Evolutionary conservation across 2,797 vertebrate genomes (phyloP).

Genomic region (Champsocephalus esox): DNA sequence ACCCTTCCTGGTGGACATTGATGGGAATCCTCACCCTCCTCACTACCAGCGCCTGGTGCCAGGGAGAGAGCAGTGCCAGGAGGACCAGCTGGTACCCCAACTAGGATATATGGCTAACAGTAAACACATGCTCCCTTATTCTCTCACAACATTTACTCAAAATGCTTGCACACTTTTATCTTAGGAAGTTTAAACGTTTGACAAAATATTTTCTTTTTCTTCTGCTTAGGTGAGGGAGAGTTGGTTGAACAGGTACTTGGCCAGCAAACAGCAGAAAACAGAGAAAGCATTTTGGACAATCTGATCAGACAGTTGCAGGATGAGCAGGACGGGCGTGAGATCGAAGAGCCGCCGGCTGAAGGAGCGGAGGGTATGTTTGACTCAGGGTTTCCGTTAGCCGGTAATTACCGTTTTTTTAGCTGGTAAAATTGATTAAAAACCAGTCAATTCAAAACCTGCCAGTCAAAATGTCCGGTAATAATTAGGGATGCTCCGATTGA

Average conservation of each 20-base stretch:
- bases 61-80: conserved; percentile 96
- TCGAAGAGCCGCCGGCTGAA: conserved; percentile 76
- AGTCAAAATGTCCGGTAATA: too few species aligned
- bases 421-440: too few species aligned
- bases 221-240: conserved; percentile 91
- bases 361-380: conserved; percentile 72
- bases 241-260: conserved; percentile 97
- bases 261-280: conserved; percentile 91
- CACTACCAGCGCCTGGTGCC: conserved; percentile 94
- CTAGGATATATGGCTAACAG: conserved; percentile 96
- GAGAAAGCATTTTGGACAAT: conserved; percentile 92
- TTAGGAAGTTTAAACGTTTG: background rate
- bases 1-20: conserved; percentile 96
- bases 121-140: conserved; percentile 67
- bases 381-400: too few species aligned
- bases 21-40: conserved; percentile 96
- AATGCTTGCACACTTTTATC: conserved; percentile 2
- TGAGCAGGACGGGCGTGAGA: conserved; percentile 89
- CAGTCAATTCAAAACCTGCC: too few species aligned
- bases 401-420: too few species aligned
- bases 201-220: conserved; percentile 4
- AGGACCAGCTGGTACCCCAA: conserved; percentile 97
- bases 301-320: conserved; percentile 94
- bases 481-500: too few species aligned
- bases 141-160: background rate